Evolutionary conservation across 1,140 invertebrate species (phyloP), one percentile per base, ranked within the genome.

Genomic region (Eurosta solidaginis): DNA sequence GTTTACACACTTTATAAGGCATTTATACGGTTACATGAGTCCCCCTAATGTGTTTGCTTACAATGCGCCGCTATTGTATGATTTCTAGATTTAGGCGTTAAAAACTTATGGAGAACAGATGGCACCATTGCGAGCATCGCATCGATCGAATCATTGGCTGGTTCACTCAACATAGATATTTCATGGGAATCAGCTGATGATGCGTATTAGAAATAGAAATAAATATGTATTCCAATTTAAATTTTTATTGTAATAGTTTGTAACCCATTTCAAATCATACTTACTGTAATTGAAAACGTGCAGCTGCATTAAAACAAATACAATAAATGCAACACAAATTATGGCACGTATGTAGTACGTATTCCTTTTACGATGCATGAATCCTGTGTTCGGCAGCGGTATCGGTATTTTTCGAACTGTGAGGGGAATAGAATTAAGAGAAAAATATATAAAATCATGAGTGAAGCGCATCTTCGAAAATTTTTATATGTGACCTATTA

Each of bases 271-370:
- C 10, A 17, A 12, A 42, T 22, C 20, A 25, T 44, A 81, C 85
- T 85, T 82, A 81, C 89, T 83, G 77, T 92, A 89, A 82, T 89
- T 93, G 82, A 92, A 90, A 80, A 93, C 91, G 82, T 93, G 91
- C 50, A 93, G 86, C 81, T 94, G 92, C 79, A 93, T 88, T 89
- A 92, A 92, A 27, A 93, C 88, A 83, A 93, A 93, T 79, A 92
- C 91, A 73, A 92, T 89, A 45, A 93, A 86, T 80, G 93, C 92
- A 79, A 93, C 84, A 77, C 93, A 87, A 52, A 92, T 86, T 44
- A 92, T 88, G 59, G 91, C 92, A 82, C 92, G 90, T 78, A 93
- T 84, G 81, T 92, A 89, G 82, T 86, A 86, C 52, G 83, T 83
- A 79, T 85, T 87, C 73, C 83, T 82, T 76, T 86, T 84, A 25